A percentile compares a stretch with the other conserved stretches of the same genome.
Conservation (phyloP, 2,888 invertebrate species). For the Diadromus collaris region DNA sequence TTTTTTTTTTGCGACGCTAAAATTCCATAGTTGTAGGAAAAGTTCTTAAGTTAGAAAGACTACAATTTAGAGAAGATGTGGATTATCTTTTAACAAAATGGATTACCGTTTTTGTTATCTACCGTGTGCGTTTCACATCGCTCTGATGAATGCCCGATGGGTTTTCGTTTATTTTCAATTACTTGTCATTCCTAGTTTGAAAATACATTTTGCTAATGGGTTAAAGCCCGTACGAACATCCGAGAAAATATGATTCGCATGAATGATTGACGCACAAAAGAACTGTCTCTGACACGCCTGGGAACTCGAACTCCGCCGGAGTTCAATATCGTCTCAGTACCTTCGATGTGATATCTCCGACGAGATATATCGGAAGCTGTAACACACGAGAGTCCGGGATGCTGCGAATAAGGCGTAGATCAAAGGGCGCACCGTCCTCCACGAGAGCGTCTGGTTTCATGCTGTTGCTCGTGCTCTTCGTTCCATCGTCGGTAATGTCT, state of each 20-base stretch:
- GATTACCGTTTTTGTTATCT: not conserved
- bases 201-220: not conserved
- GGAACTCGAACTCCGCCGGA: slow-evolving; percentile 34
- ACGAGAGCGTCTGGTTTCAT: slow-evolving; percentile 22
- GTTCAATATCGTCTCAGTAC: slow-evolving; percentile 31
- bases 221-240: not conserved
- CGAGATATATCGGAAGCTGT: slow-evolving; percentile 31
- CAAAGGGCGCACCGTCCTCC: slow-evolving; percentile 52
- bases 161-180: not conserved
- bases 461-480: slow-evolving; percentile 29
- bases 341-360: slow-evolving; percentile 29
- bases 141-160: not conserved
- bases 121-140: not conserved
- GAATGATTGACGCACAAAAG: slow-evolving; percentile 17
- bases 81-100: not conserved
- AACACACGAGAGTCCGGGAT: slow-evolving; percentile 8
- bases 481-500: slow-evolving; percentile 54
- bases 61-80: not conserved
- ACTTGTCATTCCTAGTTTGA: not conserved
- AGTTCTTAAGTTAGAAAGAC: not conserved
- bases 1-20: not conserved
- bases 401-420: slow-evolving; percentile 33
- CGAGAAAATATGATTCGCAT: slow-evolving; percentile 13
- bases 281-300: slow-evolving; percentile 33
- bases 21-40: not conserved